Conservation (phyloP, 2,888 invertebrate genomes). For the Lacanobia oleracea region DNA sequence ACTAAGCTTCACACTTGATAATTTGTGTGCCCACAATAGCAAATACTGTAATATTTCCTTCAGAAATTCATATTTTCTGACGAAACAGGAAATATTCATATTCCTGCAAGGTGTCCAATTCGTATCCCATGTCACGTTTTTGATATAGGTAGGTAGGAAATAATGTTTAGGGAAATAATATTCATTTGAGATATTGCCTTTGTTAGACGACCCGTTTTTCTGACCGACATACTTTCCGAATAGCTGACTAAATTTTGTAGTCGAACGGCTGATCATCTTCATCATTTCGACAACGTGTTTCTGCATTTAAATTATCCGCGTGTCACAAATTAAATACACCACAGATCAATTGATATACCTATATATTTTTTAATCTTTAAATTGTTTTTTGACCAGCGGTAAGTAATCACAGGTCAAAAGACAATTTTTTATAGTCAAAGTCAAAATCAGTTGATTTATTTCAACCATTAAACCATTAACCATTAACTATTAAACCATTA, state of each 20-base stretch:
- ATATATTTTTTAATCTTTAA: no score
- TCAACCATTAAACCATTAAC: no score
- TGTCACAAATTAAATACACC: background rate
- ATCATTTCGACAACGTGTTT: background rate
- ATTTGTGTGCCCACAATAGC: background rate
- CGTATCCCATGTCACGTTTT: conserved; percentile 58
- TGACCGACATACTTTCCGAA: background rate
- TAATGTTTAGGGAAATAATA: conserved; percentile 31
- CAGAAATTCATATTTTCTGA: conserved; percentile 22
- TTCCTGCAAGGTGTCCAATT: conserved; percentile 52
- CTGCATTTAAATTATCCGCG: background rate
- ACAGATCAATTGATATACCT: background rate
- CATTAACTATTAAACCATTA: no score
- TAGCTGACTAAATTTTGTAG: background rate
- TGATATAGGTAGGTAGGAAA: conserved; percentile 56
- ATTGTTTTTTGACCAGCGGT: no score
- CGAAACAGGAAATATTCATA: conserved; percentile 48
- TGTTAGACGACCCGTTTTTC: background rate
- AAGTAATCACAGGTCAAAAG: no score
- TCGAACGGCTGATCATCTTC: background rate
- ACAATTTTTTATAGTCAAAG: no score
- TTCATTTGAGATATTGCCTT: conserved; percentile 21
- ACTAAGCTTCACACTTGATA: no score
- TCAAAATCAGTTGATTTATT: no score
- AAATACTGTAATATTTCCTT: conserved; percentile 12